Evolutionary conservation across 2,113 vertebrate genomes (phyloP), one percentile per base, ranked within the genome.

Genomic region (Otocyon megalotis): DNA sequence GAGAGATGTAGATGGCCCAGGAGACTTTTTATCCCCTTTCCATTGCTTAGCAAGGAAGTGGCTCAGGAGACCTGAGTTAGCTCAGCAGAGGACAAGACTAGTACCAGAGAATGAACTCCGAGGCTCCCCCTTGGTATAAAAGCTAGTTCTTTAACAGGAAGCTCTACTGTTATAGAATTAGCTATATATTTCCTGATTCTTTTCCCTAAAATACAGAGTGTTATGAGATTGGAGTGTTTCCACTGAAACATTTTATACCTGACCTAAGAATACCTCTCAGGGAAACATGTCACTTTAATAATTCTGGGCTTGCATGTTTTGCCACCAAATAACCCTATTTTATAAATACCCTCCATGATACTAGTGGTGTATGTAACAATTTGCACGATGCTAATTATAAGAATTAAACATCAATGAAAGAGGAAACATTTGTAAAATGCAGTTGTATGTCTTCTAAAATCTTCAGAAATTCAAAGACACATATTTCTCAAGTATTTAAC

Each of bases 321-420:
- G 17, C 26, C 82, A 1, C 30, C 26, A 9, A 77, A 43, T 86
- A 85, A 63, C 24, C 6, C 37, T 90, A 2, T 28, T 90, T 80
- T 71, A 15, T 94, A 92, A 88, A 50, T 86, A 53, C 2, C 14
- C 48, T 69, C 30, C 14, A 37, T 35, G 35, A 35, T 22, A 76
- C 43, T 76, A 26, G 50, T 84, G 15, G 10, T 10, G 3, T 76
- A 5, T 90, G 30, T 63, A 30, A 19, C 20, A 3, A 32, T 65
- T 88, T 96, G 2, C 58, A 53, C 72, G 32, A 56, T 89, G 37
- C 60, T 90, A 96, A 92, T 80, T 67, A 54, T 63, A 92, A 89
- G 74, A 77, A 74, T 1, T 67, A 88, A 93, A 82, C 28, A 58
- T 88, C 35, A 94, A 0, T 63, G 37, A 84, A 80, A 63, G 20